These are phyloP conservation scores for Napeogenes inachia DNA, from an alignment of 2,888 invertebrate genomes.

Conservation along the genomic window DNA sequence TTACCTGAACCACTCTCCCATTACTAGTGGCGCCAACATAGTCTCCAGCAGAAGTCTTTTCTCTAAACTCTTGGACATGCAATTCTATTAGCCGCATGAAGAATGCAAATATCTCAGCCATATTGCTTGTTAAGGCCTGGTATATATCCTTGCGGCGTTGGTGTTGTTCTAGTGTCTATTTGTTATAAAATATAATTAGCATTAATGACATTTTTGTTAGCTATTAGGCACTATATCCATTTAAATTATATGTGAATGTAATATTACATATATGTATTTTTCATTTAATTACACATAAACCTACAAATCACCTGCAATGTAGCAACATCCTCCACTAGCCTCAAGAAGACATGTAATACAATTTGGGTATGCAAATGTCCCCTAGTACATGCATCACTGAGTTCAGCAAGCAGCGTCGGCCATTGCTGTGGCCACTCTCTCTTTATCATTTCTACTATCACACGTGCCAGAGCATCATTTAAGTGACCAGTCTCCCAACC, in stretches of 20 bases:
- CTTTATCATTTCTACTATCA: slow-evolving; percentile 98
- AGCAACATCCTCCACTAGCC: slow-evolving; percentile 96
- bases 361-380: slow-evolving; percentile 94
- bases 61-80: slow-evolving; percentile 86
- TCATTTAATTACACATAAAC: no score
- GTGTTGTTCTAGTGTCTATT: slow-evolving; percentile 88
- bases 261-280: no score
- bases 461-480: slow-evolving; percentile 90
- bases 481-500: slow-evolving; percentile 85
- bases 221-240: no score
- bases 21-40: slow-evolving; percentile 83
- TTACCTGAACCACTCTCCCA: slow-evolving; percentile 85
- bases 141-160: slow-evolving; percentile 94
- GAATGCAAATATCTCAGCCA: slow-evolving; percentile 92
- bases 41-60: slow-evolving; percentile 80
- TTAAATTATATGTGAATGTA: no score
- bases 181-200: no score
- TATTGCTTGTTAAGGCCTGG: slow-evolving; percentile 90
- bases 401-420: slow-evolving; percentile 89
- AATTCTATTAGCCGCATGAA: slow-evolving; percentile 88
- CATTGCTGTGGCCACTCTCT: slow-evolving; percentile 99
- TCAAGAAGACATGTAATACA: slow-evolving; percentile 90
- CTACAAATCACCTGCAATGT: slow-evolving; percentile 81
- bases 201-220: no score
- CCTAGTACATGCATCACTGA: slow-evolving; percentile 87